Evolutionary conservation across 2,113 vertebrate genomes (phyloP).

Genomic region (Nyctereutes procyonoides): DNA sequence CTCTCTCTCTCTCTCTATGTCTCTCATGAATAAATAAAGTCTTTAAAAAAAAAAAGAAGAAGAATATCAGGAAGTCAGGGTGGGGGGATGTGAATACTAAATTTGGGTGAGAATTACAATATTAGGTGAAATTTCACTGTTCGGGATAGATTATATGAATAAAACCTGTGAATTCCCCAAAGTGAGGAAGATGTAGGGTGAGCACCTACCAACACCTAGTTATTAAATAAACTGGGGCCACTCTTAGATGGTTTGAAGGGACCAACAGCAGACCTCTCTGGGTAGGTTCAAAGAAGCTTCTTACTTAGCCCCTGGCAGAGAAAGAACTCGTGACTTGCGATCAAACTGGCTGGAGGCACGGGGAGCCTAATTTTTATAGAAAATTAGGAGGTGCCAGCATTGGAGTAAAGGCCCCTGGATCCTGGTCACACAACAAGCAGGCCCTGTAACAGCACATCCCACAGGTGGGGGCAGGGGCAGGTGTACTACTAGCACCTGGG

Average conservation of each 20-base stretch:
- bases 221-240: not conserved
- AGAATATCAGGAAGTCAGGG: not conserved
- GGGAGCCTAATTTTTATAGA: not conserved
- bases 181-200: not conserved
- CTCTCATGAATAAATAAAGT: too few relatives aligned
- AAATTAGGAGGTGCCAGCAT: fast-evolving
- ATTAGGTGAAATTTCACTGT: not conserved
- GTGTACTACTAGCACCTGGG: not conserved
- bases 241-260: not conserved
- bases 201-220: not conserved
- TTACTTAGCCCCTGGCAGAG: not conserved
- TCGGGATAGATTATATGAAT: not conserved
- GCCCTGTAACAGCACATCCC: not conserved
- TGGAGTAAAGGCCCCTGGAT: not conserved
- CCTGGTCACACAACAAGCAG: fast-evolving
- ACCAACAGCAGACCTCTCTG: not conserved
- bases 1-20: too few relatives aligned
- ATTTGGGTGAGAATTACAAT: too few relatives aligned
- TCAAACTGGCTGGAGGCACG: not conserved
- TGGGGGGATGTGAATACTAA: not conserved
- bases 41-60: too few relatives aligned
- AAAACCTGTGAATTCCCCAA: not conserved
- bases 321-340: not conserved
- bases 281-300: not conserved
- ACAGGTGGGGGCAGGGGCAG: not conserved